phyloP scores from a whole-genome alignment of 1,140 invertebrate genomes.

The Scaptomyza graminum region DNA sequence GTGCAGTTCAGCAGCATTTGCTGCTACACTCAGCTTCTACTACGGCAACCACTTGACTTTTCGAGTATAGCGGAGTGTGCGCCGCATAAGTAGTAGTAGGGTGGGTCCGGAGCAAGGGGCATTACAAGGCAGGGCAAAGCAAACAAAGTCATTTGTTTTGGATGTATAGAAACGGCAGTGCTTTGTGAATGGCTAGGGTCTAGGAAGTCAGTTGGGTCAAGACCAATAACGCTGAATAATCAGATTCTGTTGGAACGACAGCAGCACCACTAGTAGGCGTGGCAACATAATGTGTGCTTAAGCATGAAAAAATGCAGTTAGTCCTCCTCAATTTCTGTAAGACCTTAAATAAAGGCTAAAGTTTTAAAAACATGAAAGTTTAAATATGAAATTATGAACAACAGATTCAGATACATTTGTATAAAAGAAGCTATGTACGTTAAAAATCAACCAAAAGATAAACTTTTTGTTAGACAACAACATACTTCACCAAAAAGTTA shows the following conservation, averaged over 20 bases:
- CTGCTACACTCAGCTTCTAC: constrained; percentile 9
- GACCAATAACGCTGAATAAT: constrained; percentile 66
- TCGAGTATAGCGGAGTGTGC: constrained; percentile 39
- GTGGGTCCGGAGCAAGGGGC: not conserved
- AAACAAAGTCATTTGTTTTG: constrained; percentile 74
- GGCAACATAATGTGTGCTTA: constrained; percentile 14
- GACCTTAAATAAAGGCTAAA: too few relatives aligned
- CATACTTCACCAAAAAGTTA: too few relatives aligned
- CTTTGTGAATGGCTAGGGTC: constrained; percentile 1
- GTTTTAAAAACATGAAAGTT: too few relatives aligned
- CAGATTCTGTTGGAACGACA: constrained; percentile 46
- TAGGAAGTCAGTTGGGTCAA: constrained; percentile 46
- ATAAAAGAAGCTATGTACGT: too few relatives aligned
- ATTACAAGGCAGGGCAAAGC: constrained; percentile 24
- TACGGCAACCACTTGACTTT: constrained; percentile 59
- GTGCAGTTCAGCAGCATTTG: constrained; percentile 29
- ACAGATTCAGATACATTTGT: too few relatives aligned
- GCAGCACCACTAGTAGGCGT: constrained; percentile 8
- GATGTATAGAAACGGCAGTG: constrained; percentile 20
- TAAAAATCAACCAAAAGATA: too few relatives aligned
- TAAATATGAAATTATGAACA: too few relatives aligned
- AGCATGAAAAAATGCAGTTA: constrained; percentile 19
- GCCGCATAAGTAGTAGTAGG: not conserved
- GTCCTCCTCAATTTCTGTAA: constrained; percentile 7
- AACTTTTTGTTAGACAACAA: too few relatives aligned